Base-by-base conservation (phyloP, 1,140 invertebrate species). In the Atopsyche davidsoni region DNA sequence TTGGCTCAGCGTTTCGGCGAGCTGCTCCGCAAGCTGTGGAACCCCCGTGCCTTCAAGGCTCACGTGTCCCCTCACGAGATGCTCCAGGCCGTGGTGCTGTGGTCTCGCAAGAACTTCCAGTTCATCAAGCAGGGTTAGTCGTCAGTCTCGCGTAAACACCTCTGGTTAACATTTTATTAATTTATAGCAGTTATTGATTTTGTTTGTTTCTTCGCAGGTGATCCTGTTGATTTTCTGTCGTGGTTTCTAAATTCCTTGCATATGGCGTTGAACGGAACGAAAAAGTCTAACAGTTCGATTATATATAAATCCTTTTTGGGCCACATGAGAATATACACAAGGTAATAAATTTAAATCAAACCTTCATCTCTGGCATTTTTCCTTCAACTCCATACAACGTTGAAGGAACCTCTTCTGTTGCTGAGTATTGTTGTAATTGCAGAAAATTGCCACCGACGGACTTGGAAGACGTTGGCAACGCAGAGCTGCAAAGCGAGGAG, bases 21-120 rank as follows among this genome's bases (percentile, higher is more conserved):
- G 69, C 73, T 99, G 4, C 83, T 99, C 68, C 71, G 97, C 3
- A 99, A 99, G 71, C 74, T 99, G 56, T 99, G 97, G 97, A 99
- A 99, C 73, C 95, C 96, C 0, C 75, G 93, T 47, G 98, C 98
- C 66, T 99, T 99, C 64, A 99, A 99, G 75, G 91, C 96, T 3
- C 97, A 99, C 66, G 97, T 99, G 1, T 98, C 94, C 42, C 97
- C 97, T 0, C 97, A 99, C 70, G 97, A 99, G 78, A 99, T 99
- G 96, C 72, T 99, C 10, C 97, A 99, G 72, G 93, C 97, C 23
- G 95, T 99, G 22, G 96, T 99, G 1, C 72, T 98, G 4, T 98
- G 94, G 86, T 97, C 93, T 61, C 92, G 94, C 67, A 99, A 99
- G 64, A 83, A 85, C 59, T 99, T 98, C 68, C 96, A 99, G 66